Evolutionary conservation across 2,113 vertebrate genomes (phyloP).

Genomic region (Leucosticte australis): DNA sequence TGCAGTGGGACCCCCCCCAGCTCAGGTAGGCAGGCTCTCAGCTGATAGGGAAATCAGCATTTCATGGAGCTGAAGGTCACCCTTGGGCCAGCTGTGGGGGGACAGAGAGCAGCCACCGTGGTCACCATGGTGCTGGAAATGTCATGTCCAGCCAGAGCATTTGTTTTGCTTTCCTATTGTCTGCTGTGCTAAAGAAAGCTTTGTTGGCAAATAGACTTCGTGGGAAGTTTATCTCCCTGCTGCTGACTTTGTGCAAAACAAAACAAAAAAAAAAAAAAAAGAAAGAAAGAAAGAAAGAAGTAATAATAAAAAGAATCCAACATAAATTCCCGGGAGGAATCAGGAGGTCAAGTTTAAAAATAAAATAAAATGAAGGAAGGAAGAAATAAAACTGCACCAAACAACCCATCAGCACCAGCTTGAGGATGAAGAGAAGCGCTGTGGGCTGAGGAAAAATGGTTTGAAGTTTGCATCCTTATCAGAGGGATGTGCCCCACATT

Average conservation of each 20-base stretch:
- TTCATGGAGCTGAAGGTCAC: constrained; percentile 10
- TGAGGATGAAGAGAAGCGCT: not conserved
- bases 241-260: not conserved
- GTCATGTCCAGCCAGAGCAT: not conserved
- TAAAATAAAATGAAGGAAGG: not conserved
- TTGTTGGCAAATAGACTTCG: not conserved
- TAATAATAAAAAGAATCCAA: not conserved
- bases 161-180: not conserved
- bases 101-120: not conserved
- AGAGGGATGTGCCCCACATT: constrained; percentile 9
- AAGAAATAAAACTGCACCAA: not conserved
- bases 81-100: not conserved
- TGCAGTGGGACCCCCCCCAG: not conserved
- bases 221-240: constrained; percentile 20
- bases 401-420: not conserved
- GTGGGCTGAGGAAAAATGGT: constrained; percentile 49
- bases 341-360: constrained; percentile 17
- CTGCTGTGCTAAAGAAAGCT: not conserved
- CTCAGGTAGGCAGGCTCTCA: not conserved
- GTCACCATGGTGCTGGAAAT: constrained; percentile 12
- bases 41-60: not conserved
- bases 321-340: not conserved
- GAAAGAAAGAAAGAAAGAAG: not conserved
- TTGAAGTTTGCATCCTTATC: constrained; percentile 25
- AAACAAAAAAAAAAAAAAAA: not conserved